Base-by-base conservation (phyloP, 1,140 invertebrate genomes). In the Camponotus vicinus region DNA sequence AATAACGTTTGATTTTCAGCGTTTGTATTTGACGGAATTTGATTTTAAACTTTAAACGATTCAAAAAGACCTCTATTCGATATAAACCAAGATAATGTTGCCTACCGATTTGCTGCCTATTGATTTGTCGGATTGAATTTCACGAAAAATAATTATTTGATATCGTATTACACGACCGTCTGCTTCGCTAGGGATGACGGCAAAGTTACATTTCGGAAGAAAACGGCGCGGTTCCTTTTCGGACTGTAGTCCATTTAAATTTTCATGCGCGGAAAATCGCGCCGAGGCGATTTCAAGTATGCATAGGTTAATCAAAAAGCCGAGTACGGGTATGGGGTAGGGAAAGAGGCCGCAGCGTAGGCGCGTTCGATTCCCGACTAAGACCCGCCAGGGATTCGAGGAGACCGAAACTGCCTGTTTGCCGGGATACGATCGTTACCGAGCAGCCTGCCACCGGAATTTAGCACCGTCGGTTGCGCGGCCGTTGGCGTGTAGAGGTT, bases 231-330 rank as follows among this genome's bases (percentile, higher is more conserved):
- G 78, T 82, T 89, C 73, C 85, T 76, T 88, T 86, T n/a, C 34
- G 61, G 87, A 57, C 70, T 80, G 84, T 67, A 34, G 71, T 27
- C 49, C 69, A 73, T 67, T 90, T 77, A 90, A 90, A 91, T 52
- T 90, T 90, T 89, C 83, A 87, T 86, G 86, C 6, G 21, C 42
- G 66, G 63, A 77, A 84, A 88, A 86, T 89, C 78, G 86, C 52
- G 71, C 40, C 75, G 87, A 70, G 67, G 70, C 82, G 86, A 91
- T 91, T 91, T 89, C 89, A 92, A 91, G 90, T 88, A 92, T 92
- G 88, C 90, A 92, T 91, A 92, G 89, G 79, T 90, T 91, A 91
- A 92, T 92, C 90, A 91, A 89, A 89, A 92, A 85, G 83, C 63
- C 69, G 61, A 66, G 85, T 34, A 63, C 9, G n/a, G 32, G 18